Conservation (phyloP, 2,113 vertebrate species). For the human region GRCh38 chr2:76545001-76545500, state of each 20-base stretch:
- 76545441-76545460: constrained; percentile 5
- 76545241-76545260: constrained; percentile 77
- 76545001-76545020: constrained; percentile 13
- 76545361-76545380: constrained; percentile 33
- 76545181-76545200: constrained; percentile 78
- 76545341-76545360: constrained; percentile 39
- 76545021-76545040: background rate
- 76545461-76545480: constrained; percentile 57
- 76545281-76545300: constrained; percentile 72
- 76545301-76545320: constrained; percentile 71
- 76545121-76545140: constrained; percentile 60
- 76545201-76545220: constrained; percentile 82
- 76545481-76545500: constrained; percentile 66
- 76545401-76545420: constrained; percentile 50
- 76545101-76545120: background rate
- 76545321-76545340: constrained; percentile 40
- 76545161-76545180: constrained; percentile 72
- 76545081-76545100: background rate
- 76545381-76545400: constrained; percentile 52
- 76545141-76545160: constrained; percentile 62
- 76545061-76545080: background rate
- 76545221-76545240: constrained; percentile 84
- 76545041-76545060: background rate
- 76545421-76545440: constrained; percentile 52
- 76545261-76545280: constrained; percentile 80